These are phyloP conservation scores for Schrankia costaestrigalis DNA, from an alignment of 2,888 invertebrate species.

Conservation along the genomic window DNA sequence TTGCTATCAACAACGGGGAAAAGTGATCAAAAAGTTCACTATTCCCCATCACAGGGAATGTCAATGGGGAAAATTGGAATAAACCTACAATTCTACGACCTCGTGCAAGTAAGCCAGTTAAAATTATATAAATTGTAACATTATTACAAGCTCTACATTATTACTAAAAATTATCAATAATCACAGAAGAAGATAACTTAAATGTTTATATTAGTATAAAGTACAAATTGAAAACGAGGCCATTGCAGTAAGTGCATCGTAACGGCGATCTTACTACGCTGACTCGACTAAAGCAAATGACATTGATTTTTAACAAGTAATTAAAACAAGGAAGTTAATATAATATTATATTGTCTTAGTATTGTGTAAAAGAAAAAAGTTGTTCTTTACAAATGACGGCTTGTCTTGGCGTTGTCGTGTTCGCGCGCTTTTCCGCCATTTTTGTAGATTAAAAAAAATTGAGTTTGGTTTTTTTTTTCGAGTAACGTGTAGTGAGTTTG, in stretches of 20 bases:
- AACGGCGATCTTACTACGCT: constrained; percentile 31
- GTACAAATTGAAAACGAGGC: constrained; percentile 38
- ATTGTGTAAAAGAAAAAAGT: constrained; percentile 25
- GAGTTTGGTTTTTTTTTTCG: constrained; percentile 9
- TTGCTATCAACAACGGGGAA: too few species aligned
- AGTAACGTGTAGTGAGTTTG: constrained; percentile 14
- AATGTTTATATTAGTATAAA: too few species aligned
- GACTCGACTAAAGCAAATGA: constrained; percentile 42
- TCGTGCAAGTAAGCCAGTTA: too few species aligned
- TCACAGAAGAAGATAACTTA: too few species aligned
- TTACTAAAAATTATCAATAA: too few species aligned
- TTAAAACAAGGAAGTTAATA: constrained; percentile 43
- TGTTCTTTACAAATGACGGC: constrained; percentile 27
- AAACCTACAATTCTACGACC: too few species aligned
- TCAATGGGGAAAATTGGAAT: too few species aligned
- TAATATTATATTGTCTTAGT: constrained; percentile 31
- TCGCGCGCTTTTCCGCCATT: constrained; percentile 48
- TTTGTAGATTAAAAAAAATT: constrained; percentile 19
- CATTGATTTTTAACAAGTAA: constrained; percentile 55
- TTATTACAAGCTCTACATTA: too few species aligned
- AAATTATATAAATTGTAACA: too few species aligned
- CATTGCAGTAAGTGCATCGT: constrained; percentile 34
- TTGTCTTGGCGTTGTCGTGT: constrained; percentile 26
- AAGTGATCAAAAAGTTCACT: too few species aligned
- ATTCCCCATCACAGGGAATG: too few species aligned